These are phyloP conservation scores for Meloidogyne exigua DNA, from an alignment of 1,140 invertebrate species.

Conservation along the genomic window DNA sequence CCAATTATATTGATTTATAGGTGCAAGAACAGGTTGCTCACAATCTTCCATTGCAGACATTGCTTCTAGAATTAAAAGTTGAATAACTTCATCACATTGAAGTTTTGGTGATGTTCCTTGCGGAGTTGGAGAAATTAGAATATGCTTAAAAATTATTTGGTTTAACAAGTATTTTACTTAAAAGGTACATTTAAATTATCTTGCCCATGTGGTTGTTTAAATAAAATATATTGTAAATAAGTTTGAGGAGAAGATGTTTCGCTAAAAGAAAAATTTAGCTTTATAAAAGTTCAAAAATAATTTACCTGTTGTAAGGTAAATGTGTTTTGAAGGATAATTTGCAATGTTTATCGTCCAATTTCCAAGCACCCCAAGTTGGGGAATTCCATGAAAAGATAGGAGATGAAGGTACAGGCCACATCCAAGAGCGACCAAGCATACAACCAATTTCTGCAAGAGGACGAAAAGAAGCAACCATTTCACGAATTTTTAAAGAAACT, in stretches of 20 bases:
- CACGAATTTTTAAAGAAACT: conserved; percentile 46
- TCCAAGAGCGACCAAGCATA: conserved; percentile 40
- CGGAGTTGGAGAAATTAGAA: conserved; percentile 14
- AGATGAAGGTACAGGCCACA: conserved; percentile 42
- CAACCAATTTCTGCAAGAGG: conserved; percentile 42
- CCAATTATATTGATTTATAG: conserved; percentile 50
- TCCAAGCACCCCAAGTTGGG: conserved; percentile 39
- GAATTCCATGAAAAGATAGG: conserved; percentile 36
- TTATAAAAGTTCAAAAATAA: neutral
- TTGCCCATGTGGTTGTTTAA: conserved; percentile 49
- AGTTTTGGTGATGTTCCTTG: conserved; percentile 11
- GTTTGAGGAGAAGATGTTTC: conserved; percentile 44
- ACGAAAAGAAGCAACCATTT: conserved; percentile 47
- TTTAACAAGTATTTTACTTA: neutral
- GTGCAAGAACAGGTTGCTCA: conserved; percentile 28
- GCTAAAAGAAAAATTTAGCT: neutral
- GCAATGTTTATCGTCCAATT: conserved; percentile 33
- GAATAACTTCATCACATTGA: conserved; percentile 46
- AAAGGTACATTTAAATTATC: conserved; percentile 41
- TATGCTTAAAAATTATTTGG: conserved; percentile 23
- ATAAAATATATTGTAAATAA: conserved; percentile 46
- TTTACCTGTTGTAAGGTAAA: conserved; percentile 35
- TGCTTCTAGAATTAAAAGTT: conserved; percentile 48
- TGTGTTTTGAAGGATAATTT: conserved; percentile 48
- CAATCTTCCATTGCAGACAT: conserved; percentile 50